Evolutionary conservation across 2,797 vertebrate genomes (phyloP).

Genomic region (Chromobotia macracanthus): DNA sequence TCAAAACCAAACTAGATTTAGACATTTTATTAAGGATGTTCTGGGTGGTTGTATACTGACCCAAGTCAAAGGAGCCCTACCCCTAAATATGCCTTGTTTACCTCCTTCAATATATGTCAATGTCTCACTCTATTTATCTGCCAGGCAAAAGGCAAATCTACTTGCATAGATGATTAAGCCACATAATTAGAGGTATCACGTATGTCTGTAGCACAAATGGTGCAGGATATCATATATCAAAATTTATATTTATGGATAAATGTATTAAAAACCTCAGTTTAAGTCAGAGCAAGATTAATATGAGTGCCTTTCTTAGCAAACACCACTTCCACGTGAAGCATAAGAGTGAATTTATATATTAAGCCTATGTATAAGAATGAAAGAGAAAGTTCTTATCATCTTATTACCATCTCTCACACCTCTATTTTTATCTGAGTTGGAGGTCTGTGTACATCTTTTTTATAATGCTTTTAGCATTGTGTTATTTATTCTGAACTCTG

Average conservation of each 20-base stretch:
- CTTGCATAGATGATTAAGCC: too few species aligned
- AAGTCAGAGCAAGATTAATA: not conserved
- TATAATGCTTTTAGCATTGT: too few species aligned
- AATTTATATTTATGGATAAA: not conserved
- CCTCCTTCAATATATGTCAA: too few species aligned
- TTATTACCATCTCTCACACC: not conserved
- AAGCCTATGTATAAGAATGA: not conserved
- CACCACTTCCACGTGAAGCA: not conserved
- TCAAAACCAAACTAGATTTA: not conserved
- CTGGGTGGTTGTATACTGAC: not conserved
- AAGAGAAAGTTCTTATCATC: not conserved
- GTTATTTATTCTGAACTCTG: too few species aligned
- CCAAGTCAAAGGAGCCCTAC: too few species aligned
- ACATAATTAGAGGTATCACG: too few species aligned
- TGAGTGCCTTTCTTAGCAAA: not conserved
- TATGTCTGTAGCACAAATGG: not conserved
- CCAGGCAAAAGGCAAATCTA: too few species aligned
- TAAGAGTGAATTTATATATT: not conserved
- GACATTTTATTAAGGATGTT: not conserved
- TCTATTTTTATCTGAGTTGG: not conserved
- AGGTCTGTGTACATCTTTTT: too few species aligned
- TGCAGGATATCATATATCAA: not conserved
- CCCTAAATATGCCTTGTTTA: too few species aligned
- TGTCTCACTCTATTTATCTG: too few species aligned
- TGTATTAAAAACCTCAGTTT: not conserved